Conservation (phyloP, 2,888 invertebrate genomes). For the Catocala nupta region DNA sequence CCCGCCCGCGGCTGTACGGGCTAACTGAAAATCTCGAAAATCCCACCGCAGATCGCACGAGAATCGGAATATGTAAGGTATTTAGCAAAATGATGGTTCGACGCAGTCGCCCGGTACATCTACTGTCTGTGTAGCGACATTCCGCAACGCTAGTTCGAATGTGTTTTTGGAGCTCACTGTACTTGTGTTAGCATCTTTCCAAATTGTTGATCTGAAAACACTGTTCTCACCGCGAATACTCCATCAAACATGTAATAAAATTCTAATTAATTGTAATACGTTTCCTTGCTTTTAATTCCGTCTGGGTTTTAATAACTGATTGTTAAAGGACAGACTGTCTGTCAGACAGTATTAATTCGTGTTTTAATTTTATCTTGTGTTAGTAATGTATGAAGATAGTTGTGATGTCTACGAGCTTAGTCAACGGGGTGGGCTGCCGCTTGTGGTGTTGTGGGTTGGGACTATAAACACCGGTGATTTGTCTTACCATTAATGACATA, state of each 20-base stretch:
- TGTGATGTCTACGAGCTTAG: no score
- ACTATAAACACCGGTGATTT: no score
- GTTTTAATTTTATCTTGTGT: no score
- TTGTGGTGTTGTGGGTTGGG: no score
- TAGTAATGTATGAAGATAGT: no score
- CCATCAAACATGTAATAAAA: neutral
- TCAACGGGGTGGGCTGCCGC: no score
- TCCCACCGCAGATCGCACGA: conserved; percentile 79
- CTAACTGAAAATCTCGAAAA: conserved; percentile 83
- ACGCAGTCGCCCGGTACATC: conserved; percentile 40
- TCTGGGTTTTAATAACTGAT: no score
- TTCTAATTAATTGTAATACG: no score
- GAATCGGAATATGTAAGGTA: conserved; percentile 82
- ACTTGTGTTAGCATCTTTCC: neutral
- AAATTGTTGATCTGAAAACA: neutral
- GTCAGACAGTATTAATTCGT: no score
- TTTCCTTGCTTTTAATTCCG: no score
- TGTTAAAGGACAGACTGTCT: no score
- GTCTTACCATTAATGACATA: no score
- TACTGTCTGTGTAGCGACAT: conserved; percentile 43
- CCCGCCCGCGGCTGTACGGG: conserved; percentile 68
- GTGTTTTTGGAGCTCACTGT: conserved; percentile 39
- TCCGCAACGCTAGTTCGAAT: conserved; percentile 50
- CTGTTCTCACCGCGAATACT: neutral
- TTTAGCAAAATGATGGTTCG: conserved; percentile 72